phyloP scores from a whole-genome alignment of 2,113 vertebrate genomes.

The Cavia porcellus region DNA sequence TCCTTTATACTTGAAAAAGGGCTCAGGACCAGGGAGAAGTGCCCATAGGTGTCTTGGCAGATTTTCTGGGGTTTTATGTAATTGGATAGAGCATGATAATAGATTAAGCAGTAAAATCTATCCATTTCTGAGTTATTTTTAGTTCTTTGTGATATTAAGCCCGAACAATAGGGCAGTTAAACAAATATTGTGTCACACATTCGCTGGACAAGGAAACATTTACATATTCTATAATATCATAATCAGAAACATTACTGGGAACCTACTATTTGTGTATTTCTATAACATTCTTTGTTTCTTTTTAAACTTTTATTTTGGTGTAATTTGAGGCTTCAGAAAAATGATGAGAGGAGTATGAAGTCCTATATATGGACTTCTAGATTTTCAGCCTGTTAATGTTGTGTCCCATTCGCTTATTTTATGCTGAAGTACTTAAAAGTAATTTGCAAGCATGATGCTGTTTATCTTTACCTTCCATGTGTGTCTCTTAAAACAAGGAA shows the following conservation, averaged over 20 bases:
- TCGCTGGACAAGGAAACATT: background rate
- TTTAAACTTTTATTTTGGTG: background rate
- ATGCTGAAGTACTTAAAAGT: background rate
- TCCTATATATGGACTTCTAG: background rate
- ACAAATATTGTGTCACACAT: conserved; percentile 7
- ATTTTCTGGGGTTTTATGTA: conserved; percentile 44
- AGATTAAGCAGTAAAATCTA: conserved; percentile 7
- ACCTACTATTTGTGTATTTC: background rate
- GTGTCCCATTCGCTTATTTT: background rate
- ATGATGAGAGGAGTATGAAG: background rate
- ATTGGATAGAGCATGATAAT: conserved; percentile 3
- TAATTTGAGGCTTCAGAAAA: conserved; percentile 29
- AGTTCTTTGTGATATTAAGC: background rate
- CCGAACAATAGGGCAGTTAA: background rate
- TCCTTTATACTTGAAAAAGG: background rate
- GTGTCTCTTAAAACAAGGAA: background rate
- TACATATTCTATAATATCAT: background rate
- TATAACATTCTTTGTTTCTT: background rate
- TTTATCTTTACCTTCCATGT: background rate
- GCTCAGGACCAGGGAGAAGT: background rate
- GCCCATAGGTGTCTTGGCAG: background rate
- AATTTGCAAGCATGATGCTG: background rate
- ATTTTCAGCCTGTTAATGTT: background rate
- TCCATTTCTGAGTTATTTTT: conserved; percentile 13
- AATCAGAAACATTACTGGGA: conserved; percentile 29